Percentiles rank a stretch among this genome's conserved stretches.
phyloP scores from a whole-genome alignment of 1,140 invertebrate genomes.

The Andricus grossulariae region DNA sequence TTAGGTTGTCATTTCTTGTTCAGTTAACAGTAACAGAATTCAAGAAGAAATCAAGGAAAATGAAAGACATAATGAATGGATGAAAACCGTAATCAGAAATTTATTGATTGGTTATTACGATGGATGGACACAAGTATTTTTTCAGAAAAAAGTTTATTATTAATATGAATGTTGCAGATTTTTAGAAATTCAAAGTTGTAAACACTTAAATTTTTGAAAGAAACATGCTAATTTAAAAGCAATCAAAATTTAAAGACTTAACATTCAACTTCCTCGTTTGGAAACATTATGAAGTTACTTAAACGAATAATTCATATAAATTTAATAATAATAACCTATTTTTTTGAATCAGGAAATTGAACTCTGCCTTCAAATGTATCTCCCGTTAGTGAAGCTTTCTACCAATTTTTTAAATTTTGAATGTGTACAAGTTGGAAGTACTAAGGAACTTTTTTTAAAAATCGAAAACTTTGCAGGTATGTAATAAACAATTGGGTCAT shows the following conservation, averaged over 20 bases:
- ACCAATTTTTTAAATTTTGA: constrained; percentile 47
- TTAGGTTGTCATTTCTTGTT: constrained; percentile 34
- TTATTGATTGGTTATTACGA: constrained; percentile 41
- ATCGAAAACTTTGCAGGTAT: constrained; percentile 52
- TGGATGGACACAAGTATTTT: neutral
- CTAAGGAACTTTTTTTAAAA: constrained; percentile 37
- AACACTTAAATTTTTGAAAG: no score
- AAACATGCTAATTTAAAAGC: no score
- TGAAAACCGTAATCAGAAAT: constrained; percentile 1
- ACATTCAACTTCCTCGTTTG: no score
- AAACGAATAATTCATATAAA: no score
- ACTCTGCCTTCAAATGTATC: constrained; percentile 45
- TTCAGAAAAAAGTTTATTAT: constrained; percentile 36
- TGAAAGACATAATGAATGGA: neutral
- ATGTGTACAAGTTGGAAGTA: constrained; percentile 38
- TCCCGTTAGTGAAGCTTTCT: constrained; percentile 47
- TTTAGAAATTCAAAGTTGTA: no score
- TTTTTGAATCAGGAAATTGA: constrained; percentile 39
- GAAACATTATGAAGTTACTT: no score
- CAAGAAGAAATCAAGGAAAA: neutral
- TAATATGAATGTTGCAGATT: no score
- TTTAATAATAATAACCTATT: no score
- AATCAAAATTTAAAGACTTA: no score
- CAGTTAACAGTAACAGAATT: constrained; percentile 28
- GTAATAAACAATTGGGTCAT: neutral